These are phyloP conservation scores for Apamea crenata DNA, from an alignment of 2,888 invertebrate genomes.

Conservation along the genomic window DNA sequence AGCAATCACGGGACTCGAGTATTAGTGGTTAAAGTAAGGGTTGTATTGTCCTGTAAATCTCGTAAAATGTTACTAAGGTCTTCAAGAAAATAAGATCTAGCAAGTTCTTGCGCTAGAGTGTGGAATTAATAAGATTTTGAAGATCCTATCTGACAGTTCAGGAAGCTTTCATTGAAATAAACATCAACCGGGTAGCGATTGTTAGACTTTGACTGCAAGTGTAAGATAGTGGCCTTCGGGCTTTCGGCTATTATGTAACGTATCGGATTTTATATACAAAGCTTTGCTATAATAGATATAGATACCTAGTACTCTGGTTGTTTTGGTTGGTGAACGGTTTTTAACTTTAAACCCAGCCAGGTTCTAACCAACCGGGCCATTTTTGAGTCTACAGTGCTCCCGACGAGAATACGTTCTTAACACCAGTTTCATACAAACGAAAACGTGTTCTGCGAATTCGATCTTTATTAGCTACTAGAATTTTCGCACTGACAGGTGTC, in stretches of 20 bases:
- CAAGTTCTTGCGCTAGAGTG: neutral
- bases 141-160: neutral
- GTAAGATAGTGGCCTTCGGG: constrained; percentile 68
- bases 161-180: neutral
- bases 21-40: neutral
- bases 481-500: too few relatives aligned
- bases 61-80: neutral
- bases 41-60: neutral
- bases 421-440: too few relatives aligned
- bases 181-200: constrained; percentile 18
- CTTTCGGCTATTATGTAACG: constrained; percentile 67
- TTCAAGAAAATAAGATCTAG: neutral
- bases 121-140: neutral
- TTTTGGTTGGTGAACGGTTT: too few relatives aligned
- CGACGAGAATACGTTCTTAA: too few relatives aligned
- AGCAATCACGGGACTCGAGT: too few relatives aligned
- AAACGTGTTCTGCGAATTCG: too few relatives aligned
- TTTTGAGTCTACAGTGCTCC: too few relatives aligned
- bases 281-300: constrained; percentile 11
- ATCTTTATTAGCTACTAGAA: too few relatives aligned
- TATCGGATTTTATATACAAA: constrained; percentile 58
- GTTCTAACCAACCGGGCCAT: too few relatives aligned
- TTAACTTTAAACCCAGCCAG: too few relatives aligned
- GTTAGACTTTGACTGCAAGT: constrained; percentile 61
- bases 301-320: too few relatives aligned